These are phyloP conservation scores for Tetragonisca angustula DNA, from an alignment of 2,888 invertebrate species.

Conservation along the genomic window DNA sequence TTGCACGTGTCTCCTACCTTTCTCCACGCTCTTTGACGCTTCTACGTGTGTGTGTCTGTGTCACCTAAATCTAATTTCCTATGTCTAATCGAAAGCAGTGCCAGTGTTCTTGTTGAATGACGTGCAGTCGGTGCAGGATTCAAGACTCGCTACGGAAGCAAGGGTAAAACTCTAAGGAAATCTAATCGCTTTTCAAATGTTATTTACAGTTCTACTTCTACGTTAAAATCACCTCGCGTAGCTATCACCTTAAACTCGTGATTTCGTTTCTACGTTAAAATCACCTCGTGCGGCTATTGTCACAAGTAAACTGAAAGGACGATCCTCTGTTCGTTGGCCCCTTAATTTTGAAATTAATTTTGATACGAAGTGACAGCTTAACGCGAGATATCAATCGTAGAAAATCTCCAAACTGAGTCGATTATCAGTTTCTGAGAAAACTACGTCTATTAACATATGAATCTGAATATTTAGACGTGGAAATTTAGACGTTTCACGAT, in stretches of 20 bases:
- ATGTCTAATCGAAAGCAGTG: slow-evolving; percentile 22
- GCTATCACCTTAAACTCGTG: not conserved
- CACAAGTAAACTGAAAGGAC: no score
- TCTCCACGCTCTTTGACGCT: not conserved
- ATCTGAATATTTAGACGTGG: no score
- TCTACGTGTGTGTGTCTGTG: not conserved
- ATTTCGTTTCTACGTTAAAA: slow-evolving; percentile 6
- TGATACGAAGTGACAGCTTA: no score
- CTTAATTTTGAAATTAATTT: no score
- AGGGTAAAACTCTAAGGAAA: not conserved
- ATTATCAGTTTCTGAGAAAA: no score
- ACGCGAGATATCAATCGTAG: no score
- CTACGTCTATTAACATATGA: no score
- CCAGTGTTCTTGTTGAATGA: not conserved
- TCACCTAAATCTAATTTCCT: not conserved
- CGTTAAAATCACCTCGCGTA: slow-evolving; percentile 28
- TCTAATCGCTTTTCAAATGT: not conserved
- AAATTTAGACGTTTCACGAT: no score
- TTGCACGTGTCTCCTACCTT: slow-evolving; percentile 28
- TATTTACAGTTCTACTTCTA: not conserved
- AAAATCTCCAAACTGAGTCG: no score
- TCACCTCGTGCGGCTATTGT: slow-evolving; percentile 11
- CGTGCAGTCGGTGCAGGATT: slow-evolving; percentile 13
- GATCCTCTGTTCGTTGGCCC: no score
- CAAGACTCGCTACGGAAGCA: slow-evolving; percentile 3